Evolutionary conservation across 2,888 invertebrate genomes (phyloP).

Genomic region (Diaphora mendica): DNA sequence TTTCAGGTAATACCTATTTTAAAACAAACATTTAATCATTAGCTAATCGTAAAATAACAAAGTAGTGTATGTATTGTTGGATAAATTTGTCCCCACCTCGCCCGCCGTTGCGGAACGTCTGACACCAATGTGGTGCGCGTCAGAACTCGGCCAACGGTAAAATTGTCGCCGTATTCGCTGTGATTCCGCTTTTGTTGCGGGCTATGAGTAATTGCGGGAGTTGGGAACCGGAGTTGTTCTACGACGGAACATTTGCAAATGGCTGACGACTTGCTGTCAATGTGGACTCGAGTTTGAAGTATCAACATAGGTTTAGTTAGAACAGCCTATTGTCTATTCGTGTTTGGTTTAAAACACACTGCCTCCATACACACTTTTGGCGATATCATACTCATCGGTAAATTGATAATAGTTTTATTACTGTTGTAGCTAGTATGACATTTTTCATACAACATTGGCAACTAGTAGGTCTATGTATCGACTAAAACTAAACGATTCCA

Average conservation of each 20-base stretch:
- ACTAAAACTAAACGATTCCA: no score
- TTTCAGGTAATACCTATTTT: no score
- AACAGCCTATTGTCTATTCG: neutral
- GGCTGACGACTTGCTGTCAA: constrained; percentile 4
- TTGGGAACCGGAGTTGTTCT: constrained; percentile 29
- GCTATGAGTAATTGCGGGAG: constrained; percentile 42
- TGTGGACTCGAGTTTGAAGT: neutral
- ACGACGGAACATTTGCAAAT: constrained; percentile 9
- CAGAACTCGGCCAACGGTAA: constrained; percentile 44
- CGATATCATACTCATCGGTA: neutral
- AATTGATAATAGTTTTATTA: no score
- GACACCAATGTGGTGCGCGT: constrained; percentile 43
- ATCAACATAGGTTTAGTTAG: neutral
- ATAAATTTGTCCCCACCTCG: constrained; percentile 6
- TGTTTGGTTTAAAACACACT: neutral
- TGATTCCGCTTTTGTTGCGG: constrained; percentile 41
- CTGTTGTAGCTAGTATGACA: no score
- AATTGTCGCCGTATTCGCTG: constrained; percentile 30
- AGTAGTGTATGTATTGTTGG: constrained; percentile 4
- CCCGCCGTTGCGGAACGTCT: constrained; percentile 35
- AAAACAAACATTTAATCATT: neutral
- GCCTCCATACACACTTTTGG: neutral
- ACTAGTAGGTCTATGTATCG: no score
- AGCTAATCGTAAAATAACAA: constrained; percentile 1
- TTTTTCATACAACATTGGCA: no score